Conservation (phyloP, 2,797 vertebrate genomes). For the Urophycis tenuis region DNA sequence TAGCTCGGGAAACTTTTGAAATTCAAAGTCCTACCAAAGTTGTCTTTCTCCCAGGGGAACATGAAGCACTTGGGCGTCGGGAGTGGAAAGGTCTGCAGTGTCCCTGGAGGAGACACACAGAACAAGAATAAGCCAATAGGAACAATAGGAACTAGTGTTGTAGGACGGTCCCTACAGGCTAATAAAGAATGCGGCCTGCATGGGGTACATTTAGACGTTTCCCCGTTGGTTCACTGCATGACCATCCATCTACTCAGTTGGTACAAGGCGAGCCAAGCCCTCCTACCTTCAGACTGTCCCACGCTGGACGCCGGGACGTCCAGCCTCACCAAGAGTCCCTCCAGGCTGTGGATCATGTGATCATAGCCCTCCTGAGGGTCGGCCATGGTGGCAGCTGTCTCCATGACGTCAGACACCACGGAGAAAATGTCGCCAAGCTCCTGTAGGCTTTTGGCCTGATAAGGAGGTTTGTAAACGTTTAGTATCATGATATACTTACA, state of each 20-base stretch:
- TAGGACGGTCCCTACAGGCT: background rate
- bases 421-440: constrained; percentile 76
- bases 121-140: background rate
- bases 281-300: constrained; percentile 61
- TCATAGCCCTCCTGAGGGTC: constrained; percentile 65
- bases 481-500: background rate
- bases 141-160: background rate
- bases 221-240: background rate
- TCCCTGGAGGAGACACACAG: constrained; percentile 39
- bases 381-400: constrained; percentile 63
- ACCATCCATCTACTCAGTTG: constrained; percentile 2
- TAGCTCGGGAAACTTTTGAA: background rate
- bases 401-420: constrained; percentile 66
- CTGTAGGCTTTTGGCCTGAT: constrained; percentile 66
- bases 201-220: background rate
- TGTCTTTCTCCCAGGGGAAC: constrained; percentile 92
- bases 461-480: constrained; percentile 8
- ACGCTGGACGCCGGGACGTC: constrained; percentile 66
- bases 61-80: constrained; percentile 84
- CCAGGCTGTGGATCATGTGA: constrained; percentile 69
- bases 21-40: constrained; percentile 80
- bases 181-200: background rate
- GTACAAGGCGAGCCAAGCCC: constrained; percentile 4
- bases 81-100: constrained; percentile 79
- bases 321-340: constrained; percentile 66